A percentile compares a stretch with the other conserved stretches of the same genome.
Conservation (phyloP, 2,888 invertebrate genomes). For the Philonicus albiceps region DNA sequence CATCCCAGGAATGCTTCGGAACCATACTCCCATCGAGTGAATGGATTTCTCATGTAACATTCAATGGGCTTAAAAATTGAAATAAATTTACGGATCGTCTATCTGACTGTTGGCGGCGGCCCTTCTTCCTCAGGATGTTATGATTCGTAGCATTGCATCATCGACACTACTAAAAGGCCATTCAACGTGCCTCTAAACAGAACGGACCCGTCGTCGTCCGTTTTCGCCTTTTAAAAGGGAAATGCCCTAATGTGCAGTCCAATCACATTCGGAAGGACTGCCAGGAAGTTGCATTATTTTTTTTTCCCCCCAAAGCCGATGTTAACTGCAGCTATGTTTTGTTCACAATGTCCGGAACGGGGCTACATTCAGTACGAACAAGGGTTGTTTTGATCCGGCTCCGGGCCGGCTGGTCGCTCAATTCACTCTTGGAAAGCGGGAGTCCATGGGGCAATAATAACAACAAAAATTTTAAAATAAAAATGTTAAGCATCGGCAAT, state of each 20-base stretch:
- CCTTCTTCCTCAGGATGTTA: background rate
- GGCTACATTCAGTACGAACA: background rate
- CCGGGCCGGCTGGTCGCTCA: background rate
- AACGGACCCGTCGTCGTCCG: background rate
- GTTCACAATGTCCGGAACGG: background rate
- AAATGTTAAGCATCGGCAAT: background rate
- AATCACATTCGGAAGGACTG: background rate
- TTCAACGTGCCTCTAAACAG: background rate
- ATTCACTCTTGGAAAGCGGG: background rate
- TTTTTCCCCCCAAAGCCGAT: background rate
- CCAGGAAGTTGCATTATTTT: background rate
- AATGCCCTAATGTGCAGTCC: background rate
- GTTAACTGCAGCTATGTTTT: background rate
- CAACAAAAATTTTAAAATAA: background rate
- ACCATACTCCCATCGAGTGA: background rate
- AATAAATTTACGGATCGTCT: background rate
- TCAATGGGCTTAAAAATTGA: background rate
- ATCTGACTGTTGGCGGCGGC: background rate
- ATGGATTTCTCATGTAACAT: background rate
- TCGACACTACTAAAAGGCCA: background rate
- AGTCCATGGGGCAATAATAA: background rate
- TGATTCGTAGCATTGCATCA: background rate
- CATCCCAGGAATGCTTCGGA: background rate
- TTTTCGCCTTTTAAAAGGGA: background rate
- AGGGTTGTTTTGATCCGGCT: background rate